Evolutionary conservation across 2,113 vertebrate genomes (phyloP), one percentile per base, ranked within the genome.

Genomic region (Tamias sibiricus): DNA sequence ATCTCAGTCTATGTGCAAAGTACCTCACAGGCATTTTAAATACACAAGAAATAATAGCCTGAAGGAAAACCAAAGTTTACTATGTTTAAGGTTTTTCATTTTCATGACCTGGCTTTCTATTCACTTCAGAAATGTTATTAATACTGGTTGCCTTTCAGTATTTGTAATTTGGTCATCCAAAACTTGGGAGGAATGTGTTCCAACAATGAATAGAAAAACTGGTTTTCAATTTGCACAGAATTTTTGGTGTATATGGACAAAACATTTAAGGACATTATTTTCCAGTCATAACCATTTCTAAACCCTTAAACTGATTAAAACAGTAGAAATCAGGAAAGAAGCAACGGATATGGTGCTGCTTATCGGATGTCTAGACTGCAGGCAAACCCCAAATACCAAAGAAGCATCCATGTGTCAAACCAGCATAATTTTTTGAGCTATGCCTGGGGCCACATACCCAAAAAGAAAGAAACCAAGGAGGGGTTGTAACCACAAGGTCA

Each of bases 361-460:
- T 91, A 91, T 66, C 57, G 28, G 66, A 86, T 66, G 96, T 98
- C 95, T 97, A 97, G 97, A 96, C 96, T 95, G 64, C 92, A 98
- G 40, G 94, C 92, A 97, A 97, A 95, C 85, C 96, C 90, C 87
- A 92, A 96, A 98, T 98, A 96, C 97, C 97, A 97, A 97, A 97
- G 92, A 95, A 95, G 95, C 97, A 97, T 68, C 96, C 97, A 97
- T 91, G 97, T 96, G 96, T 97, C 97, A 96, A 97, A 97, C 87
- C 80, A 88, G 97, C 84, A 83, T 91, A 91, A 94, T 97, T 97
- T 57, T 93, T 20, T 95, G 69, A 97, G 93, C 95, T 96, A 85
- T 72, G 94, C 94, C 96, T 92, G 94, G 82, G 86, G 96, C 66
- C 72, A 95, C 92, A 80, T 57, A 87, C 52, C 22, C 22, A 69